Evolutionary conservation across 2,888 invertebrate species (phyloP).

Genomic region (Drosophila engyochracea): DNA sequence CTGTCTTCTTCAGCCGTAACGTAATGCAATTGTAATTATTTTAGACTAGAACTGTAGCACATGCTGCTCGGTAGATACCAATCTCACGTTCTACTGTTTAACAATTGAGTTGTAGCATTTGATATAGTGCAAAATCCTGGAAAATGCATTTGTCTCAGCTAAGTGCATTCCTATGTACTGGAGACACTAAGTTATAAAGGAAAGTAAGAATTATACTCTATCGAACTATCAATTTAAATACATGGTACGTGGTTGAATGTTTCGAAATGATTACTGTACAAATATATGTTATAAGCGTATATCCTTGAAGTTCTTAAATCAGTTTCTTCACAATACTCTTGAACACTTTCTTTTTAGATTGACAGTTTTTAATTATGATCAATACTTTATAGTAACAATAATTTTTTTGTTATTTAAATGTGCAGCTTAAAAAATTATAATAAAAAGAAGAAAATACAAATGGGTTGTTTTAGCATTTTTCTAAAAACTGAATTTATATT

Average conservation of each 20-base stretch:
- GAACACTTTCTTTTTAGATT: neutral
- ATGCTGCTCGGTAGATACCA: conserved; percentile 41
- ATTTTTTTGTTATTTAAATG: neutral
- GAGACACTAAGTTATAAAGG: neutral
- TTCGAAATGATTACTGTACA: neutral
- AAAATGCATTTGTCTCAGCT: conserved; percentile 15
- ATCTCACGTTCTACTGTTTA: conserved; percentile 26
- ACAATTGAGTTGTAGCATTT: neutral
- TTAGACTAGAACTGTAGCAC: conserved; percentile 56
- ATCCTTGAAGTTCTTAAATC: neutral
- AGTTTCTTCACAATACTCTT: neutral
- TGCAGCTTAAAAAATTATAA: neutral
- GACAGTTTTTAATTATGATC: neutral
- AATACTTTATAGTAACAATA: neutral
- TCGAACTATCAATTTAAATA: conserved; percentile 18
- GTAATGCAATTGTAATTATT: conserved; percentile 75
- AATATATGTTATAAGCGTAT: neutral
- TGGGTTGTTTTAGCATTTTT: accelerated
- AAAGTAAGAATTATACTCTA: neutral
- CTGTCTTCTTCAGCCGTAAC: conserved; percentile 28
- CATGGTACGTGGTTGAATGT: conserved; percentile 10
- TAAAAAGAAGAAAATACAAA: neutral
- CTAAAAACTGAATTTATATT: neutral
- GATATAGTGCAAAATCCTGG: neutral
- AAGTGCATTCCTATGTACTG: conserved; percentile 41